Conservation (phyloP, 2,113 vertebrate species). For the Hemiscyllium ocellatum region DNA sequence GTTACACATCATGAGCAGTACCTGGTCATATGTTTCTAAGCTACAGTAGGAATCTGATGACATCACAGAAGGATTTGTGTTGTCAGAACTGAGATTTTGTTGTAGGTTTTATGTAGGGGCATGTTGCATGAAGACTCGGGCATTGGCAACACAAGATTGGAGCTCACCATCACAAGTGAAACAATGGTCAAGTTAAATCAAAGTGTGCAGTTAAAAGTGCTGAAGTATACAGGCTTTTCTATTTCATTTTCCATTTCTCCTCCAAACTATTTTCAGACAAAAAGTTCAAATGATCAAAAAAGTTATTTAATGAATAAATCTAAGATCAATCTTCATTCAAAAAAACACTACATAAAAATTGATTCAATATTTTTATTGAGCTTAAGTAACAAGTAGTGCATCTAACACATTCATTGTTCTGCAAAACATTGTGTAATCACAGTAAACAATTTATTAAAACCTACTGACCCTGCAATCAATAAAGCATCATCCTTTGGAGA, state of each 20-base stretch:
- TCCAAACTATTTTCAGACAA: background rate
- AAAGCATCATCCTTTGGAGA: background rate
- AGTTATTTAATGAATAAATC: background rate
- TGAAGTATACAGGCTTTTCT: background rate
- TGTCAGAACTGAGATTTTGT: background rate
- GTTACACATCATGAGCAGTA: background rate
- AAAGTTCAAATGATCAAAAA: background rate
- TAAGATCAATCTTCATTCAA: background rate
- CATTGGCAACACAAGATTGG: background rate
- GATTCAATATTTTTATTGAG: conserved; percentile 1
- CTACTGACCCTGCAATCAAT: background rate
- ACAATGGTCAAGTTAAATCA: background rate
- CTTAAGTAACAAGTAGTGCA: conserved; percentile 7
- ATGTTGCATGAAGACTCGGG: background rate
- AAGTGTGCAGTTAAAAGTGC: background rate
- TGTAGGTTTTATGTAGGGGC: background rate
- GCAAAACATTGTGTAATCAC: background rate
- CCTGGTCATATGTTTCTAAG: background rate
- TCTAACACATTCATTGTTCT: background rate
- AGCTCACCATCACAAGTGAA: background rate
- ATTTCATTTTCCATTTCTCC: background rate
- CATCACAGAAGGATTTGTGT: conserved; percentile 33
- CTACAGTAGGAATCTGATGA: background rate
- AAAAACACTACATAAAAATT: background rate
- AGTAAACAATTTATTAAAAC: conserved; percentile 14